phyloP scores from a whole-genome alignment of 2,113 vertebrate genomes.

The Chloropsis cyanopogon region DNA sequence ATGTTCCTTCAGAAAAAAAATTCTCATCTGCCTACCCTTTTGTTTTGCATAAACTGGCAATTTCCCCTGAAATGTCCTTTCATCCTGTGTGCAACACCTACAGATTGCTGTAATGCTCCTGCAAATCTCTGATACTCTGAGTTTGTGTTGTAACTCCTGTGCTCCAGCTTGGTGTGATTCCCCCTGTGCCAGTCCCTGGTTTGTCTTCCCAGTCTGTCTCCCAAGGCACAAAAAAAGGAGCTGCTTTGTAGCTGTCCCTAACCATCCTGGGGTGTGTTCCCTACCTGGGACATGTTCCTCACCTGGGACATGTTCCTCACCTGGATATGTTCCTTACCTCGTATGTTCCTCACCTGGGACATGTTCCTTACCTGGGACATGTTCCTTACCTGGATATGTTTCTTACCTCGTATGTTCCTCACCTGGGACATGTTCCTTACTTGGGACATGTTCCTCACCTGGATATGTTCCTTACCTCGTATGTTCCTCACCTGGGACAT shows the following conservation, averaged over 20 bases:
- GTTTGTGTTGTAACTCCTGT: background rate
- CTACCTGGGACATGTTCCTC: accelerated
- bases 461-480: background rate
- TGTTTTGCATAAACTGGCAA: background rate
- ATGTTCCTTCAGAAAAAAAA: background rate
- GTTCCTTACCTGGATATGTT: background rate
- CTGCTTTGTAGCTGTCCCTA: background rate
- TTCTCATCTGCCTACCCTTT: background rate
- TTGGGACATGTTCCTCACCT: background rate
- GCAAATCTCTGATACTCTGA: background rate
- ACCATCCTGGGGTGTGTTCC: accelerated
- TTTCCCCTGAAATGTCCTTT: background rate
- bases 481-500: accelerated
- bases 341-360: accelerated
- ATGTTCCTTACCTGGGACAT: accelerated
- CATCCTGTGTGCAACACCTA: background rate
- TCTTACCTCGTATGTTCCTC: accelerated
- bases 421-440: accelerated
- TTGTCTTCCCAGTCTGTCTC: background rate
- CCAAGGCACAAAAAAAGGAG: background rate
- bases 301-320: accelerated
- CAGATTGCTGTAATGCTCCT: background rate
- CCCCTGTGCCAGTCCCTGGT: background rate
- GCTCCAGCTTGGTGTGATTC: background rate
- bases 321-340: background rate